These are phyloP conservation scores for Daphoenositta chrysoptera DNA, from an alignment of 2,113 vertebrate genomes.

Conservation along the genomic window DNA sequence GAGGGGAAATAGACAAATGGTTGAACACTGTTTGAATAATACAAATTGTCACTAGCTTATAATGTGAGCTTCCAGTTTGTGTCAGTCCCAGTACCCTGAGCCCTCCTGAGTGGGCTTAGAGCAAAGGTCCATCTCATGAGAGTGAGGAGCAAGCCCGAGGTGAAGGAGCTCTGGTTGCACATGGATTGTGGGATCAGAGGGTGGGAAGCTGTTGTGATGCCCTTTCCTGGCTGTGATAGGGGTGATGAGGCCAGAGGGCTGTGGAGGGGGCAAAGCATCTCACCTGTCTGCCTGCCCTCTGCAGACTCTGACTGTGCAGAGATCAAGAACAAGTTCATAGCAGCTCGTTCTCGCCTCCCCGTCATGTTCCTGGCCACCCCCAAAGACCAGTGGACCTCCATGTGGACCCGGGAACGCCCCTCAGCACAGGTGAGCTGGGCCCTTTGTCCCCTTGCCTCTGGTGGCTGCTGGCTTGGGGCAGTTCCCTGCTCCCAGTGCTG, in stretches of 20 bases:
- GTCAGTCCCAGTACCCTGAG: neutral
- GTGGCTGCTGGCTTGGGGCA: neutral
- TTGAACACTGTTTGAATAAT: neutral
- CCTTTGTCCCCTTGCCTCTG: accelerated
- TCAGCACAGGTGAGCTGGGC: slow-evolving; percentile 79
- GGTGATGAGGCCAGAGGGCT: neutral
- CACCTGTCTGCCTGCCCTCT: neutral
- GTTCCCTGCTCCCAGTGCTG: neutral
- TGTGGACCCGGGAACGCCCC: slow-evolving; percentile 88
- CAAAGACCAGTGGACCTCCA: slow-evolving; percentile 82
- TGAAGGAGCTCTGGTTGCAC: neutral
- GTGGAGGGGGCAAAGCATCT: neutral
- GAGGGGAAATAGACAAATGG: no score
- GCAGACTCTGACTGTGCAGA: slow-evolving; percentile 83
- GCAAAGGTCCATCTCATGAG: neutral
- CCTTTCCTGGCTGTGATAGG: neutral
- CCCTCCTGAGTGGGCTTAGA: neutral
- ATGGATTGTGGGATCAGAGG: neutral
- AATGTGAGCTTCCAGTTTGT: neutral
- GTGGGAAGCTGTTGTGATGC: neutral
- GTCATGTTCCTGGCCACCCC: slow-evolving; percentile 92
- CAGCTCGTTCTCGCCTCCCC: slow-evolving; percentile 79
- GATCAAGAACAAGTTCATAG: slow-evolving; percentile 86
- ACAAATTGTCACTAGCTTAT: neutral
- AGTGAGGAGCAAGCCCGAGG: neutral